Percentiles rank a stretch among this genome's conserved stretches.
These are phyloP conservation scores for Malacoraja senta DNA, from an alignment of 2,797 vertebrate species.

Conservation along the genomic window DNA sequence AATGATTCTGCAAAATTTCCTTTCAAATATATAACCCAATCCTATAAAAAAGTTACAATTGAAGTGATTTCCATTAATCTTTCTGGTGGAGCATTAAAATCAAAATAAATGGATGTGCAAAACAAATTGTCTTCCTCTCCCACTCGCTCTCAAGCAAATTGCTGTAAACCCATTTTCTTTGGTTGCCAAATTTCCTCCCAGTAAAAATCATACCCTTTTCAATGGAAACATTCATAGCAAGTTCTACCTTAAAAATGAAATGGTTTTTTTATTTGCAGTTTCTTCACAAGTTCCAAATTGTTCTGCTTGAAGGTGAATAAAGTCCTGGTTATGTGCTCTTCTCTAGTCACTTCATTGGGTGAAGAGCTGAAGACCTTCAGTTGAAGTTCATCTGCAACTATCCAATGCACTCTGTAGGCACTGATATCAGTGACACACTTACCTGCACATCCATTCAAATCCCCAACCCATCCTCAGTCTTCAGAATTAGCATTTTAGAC, in stretches of 20 bases:
- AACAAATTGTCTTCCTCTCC: not conserved
- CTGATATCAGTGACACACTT: not conserved
- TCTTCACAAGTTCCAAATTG: not conserved
- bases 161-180: not conserved
- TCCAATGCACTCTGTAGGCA: not conserved
- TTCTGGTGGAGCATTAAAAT: not conserved
- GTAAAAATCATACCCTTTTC: not conserved
- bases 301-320: not conserved
- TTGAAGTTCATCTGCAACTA: not conserved
- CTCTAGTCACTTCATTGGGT: not conserved
- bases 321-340: not conserved
- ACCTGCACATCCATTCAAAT: not conserved
- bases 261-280: not conserved
- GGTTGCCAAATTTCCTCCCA: not conserved
- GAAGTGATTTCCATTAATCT: not conserved
- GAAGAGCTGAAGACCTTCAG: not conserved
- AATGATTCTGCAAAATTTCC: not conserved
- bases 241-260: not conserved
- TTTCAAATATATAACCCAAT: not conserved
- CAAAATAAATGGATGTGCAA: not conserved
- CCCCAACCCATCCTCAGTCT: not conserved
- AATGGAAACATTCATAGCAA: not conserved
- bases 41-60: not conserved
- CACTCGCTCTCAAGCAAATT: not conserved
- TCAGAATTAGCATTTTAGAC: conserved; percentile 13